Base-by-base conservation (phyloP, 2,888 invertebrate species). In the Stratiomys singularior region DNA sequence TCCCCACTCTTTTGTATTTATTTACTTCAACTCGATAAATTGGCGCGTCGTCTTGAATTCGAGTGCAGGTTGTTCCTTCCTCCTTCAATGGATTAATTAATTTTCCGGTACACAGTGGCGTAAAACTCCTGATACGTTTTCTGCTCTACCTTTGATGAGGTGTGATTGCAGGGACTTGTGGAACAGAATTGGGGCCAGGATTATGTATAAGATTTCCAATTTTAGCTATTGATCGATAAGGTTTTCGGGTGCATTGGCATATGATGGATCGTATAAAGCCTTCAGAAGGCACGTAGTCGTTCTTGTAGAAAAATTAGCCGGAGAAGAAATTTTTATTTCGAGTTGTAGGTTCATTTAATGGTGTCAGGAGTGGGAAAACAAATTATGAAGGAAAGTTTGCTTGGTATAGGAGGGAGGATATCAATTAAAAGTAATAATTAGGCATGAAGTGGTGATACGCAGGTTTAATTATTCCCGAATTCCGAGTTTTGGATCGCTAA, bases 131-230 rank as follows among this genome's bases (percentile, higher is more conserved):
- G 37, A 37, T 37, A 37, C n/a, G n/a, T n/a, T n/a, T 37, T 37
- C 37, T 37, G 9, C n/a, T n/a, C 37, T 9, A 37, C 37, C 37
- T 37, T 37, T 37, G 37, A 37, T 37, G 9, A 37, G 9, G 37
- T 5, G 37, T 37, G 37, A 9, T 37, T 5, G 37, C 5, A 37
- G 60, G 13, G 11, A 60, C 13, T 13, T 21, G 60, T 23, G 9
- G 9, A 37, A 9, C 23, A 27, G 18, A 25, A 21, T 60, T 21
- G 13, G 18, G 3, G 11, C 25, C 60, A n/a, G 13, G 21, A 60
- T 25, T n/a, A 21, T 52, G 60, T 60, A 60, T 23, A 60, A 11
- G 23, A 25, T 60, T 60, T 23, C 60, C 60, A 60, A 60, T 60
- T 60, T 21, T 9, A 37, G 37, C 60, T 21, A 21, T 25, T 21